Evolutionary conservation across 2,113 vertebrate species (phyloP), one percentile per base, ranked within the genome.

Genomic region (Chaetura pelagica): DNA sequence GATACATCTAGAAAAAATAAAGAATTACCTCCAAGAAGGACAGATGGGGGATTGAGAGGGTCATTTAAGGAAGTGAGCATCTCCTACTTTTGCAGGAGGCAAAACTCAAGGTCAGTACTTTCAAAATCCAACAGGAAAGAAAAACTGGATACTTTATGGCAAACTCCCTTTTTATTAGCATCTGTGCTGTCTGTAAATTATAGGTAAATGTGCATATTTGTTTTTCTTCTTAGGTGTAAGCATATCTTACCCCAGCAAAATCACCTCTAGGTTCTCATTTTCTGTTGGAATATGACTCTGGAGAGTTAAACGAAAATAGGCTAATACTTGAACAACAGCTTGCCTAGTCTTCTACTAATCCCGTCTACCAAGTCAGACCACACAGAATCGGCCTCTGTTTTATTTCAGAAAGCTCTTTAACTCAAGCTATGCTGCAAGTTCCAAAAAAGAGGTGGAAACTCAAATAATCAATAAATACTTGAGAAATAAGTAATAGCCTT

Each of bases 401-500:
- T 83, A 93, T 86, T 94, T 93, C 52, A 93, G 94, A 84, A 94
- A 95, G 79, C 54, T 90, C 72, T 94, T 97, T 90, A 92, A 95
- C 90, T 86, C 93, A 94, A 92, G 68, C 69, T 84, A 88, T 15
- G 7, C 4, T n/a, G 42, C 32, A 93, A 81, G 72, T 86, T 86
- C 27, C 15, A 72, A 91, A 77, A 44, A 66, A 76, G 29, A 79
- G 24, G 10, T 55, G 32, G 38, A 85, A 89, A 85, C 34, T 32
- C 38, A 79, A 77, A 75, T 58, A 87, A 89, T 89, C 35, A 74
- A 49, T 18, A 76, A 87, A 82, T 58, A 66, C 15, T 68, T 68
- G 21, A 68, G 19, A 89, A 91, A 9, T 29, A 88, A 51, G 7
- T 48, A 80, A 64, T 57, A 84, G 69, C 5, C 13, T 91, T 34